phyloP scores from a whole-genome alignment of 53 echinoderm and acorn worm species.

The Patiria pectinifera region DNA sequence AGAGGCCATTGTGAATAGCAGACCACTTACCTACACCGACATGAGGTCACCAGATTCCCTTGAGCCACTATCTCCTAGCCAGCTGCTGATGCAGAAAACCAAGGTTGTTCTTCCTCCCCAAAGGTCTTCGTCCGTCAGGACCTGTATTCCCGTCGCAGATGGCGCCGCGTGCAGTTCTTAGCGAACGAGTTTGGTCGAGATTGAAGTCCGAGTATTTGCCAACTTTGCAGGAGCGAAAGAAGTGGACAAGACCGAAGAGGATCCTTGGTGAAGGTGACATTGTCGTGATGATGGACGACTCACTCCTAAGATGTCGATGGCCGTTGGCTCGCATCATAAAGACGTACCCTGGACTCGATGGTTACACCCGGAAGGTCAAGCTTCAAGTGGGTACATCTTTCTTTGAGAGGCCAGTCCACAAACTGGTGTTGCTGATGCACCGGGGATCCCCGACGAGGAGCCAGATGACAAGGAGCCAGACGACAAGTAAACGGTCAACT shows the following conservation, averaged over 20 bases:
- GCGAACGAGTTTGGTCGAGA: conserved; percentile 51
- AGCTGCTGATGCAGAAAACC: conserved; percentile 63
- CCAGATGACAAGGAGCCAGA: no score
- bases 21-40: no score
- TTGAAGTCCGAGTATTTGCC: conserved; percentile 54
- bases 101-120: conserved; percentile 64
- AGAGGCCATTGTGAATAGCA: no score
- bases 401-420: no score
- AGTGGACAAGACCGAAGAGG: conserved; percentile 25
- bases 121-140: conserved; percentile 52
- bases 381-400: no score
- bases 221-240: no score
- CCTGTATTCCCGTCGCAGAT: conserved; percentile 34
- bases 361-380: conserved; percentile 50
- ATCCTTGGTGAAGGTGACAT: conserved; percentile 30
- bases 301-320: conserved; percentile 32
- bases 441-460: no score
- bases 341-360: conserved; percentile 34
- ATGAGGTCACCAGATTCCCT: conserved; percentile 19
- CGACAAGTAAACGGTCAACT: no score
- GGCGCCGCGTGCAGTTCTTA: conserved; percentile 49
- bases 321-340: conserved; percentile 39
- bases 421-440: no score
- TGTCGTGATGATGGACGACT: conserved; percentile 48
- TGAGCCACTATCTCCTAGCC: conserved; percentile 61